Evolutionary conservation across 2,113 vertebrate genomes (phyloP), one percentile per base, ranked within the genome.

Genomic region (Casuarius casuarius): DNA sequence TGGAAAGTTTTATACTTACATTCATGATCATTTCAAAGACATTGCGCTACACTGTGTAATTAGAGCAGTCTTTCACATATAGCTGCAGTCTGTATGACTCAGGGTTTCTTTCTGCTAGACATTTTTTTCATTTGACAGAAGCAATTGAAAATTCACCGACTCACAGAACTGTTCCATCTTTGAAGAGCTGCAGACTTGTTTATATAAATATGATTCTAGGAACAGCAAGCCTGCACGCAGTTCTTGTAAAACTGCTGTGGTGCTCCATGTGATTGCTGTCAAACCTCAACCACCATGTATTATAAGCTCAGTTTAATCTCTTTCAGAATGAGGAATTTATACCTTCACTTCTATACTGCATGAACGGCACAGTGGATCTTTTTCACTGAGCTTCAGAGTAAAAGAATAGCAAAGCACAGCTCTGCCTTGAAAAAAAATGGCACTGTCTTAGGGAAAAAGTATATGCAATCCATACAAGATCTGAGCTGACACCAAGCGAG

Each of bases 341-440:
- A 87, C 68, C 73, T 74, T 84, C 58, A 25, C 25, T 89, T 92
- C 59, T 61, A 58, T 40, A 58, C 31, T 72, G 23, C 76, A 76
- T 18, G 6, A 83, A 79, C 42, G 48, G 61, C 49, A 87, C 12
- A 6, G 28, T 8, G 52, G 44, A 94, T 82, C 87, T 74, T 87
- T 88, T 85, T 77, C 8, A 4, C 26, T 77, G 83, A 92, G 80
- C 46, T 59, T 83, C 48, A 66, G 8, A 68, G 75, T 61, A 72
- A 81, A 81, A 93, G 54, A 95, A 96, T 46, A 38, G 10, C 44
- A 92, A 80, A 89, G 31, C 42, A 42, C 62, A 65, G 84, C 40
- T 95, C 81, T 90, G 33, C 42, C 54, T 73, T 81, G 72, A 84
- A 95, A 90, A 93, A 92, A 20, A 33, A 79, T 40, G 62, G 83